Evolutionary conservation across 37 sponge, comb jelly and placozoan genomes (phyloP).

Genomic region (Aplysina aerophoba): DNA sequence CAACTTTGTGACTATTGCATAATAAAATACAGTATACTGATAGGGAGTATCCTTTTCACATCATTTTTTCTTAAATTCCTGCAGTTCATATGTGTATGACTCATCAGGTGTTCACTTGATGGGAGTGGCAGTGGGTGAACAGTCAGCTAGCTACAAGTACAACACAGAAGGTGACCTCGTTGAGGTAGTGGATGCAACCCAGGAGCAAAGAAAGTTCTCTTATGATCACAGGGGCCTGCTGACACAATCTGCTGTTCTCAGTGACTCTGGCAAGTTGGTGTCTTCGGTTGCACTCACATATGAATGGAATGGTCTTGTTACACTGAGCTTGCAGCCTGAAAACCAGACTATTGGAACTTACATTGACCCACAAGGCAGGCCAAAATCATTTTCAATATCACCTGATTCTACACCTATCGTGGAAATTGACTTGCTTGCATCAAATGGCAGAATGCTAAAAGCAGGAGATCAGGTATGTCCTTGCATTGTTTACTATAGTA

Average conservation of each 20-base stretch:
- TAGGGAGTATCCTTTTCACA: background rate
- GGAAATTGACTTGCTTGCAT: too few relatives aligned
- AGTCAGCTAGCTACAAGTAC: slow-evolving; percentile 17
- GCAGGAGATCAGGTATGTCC: too few relatives aligned
- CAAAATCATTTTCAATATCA: too few relatives aligned
- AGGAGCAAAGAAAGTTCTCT: background rate
- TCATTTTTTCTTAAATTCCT: background rate
- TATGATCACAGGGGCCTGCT: slow-evolving; percentile 17
- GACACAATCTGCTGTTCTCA: background rate
- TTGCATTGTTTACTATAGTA: too few relatives aligned
- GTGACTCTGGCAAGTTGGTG: background rate
- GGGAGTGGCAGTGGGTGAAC: slow-evolving; percentile 1
- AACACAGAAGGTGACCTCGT: slow-evolving; percentile 26
- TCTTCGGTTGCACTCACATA: background rate
- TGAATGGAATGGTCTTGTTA: slow-evolving; percentile 35
- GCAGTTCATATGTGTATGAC: slow-evolving; percentile 32
- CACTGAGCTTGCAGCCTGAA: slow-evolving; percentile 1
- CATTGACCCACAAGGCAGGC: background rate
- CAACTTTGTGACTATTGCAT: too few relatives aligned
- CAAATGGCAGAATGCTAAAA: too few relatives aligned
- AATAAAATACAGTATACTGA: background rate
- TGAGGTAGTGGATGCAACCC: background rate
- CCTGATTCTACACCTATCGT: too few relatives aligned
- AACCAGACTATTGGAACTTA: background rate
- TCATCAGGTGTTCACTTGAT: background rate